These are phyloP conservation scores for Fragum whitleyi DNA, from an alignment of 2,888 invertebrate genomes.

Conservation along the genomic window DNA sequence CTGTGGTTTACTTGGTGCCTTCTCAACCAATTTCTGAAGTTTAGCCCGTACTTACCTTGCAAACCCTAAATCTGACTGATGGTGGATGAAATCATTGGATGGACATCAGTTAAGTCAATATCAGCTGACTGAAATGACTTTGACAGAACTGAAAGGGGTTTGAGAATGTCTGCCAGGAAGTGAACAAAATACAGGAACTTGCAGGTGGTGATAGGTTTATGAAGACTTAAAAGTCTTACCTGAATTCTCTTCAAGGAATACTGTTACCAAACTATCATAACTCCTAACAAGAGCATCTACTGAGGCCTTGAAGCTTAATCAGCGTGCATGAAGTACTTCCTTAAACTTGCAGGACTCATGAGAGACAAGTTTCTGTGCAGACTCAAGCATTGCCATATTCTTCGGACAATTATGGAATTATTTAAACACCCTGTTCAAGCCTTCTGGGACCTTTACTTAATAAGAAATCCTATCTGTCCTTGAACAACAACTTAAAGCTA, in stretches of 20 bases:
- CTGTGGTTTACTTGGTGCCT: conserved; percentile 17
- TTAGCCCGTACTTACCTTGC: not conserved
- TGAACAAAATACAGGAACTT: conserved; percentile 40
- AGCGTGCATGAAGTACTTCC: conserved; percentile 31
- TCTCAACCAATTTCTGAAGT: not conserved
- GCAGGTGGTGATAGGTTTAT: conserved; percentile 41
- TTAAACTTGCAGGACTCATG: not conserved
- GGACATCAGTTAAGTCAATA: not conserved
- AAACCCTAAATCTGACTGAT: not conserved
- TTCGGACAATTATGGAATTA: conserved; percentile 42
- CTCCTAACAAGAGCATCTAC: no score
- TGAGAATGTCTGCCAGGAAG: not conserved
- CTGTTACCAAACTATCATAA: conserved; percentile 24
- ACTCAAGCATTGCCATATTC: conserved; percentile 25
- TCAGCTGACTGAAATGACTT: conserved; percentile 1
- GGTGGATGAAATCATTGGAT: not conserved
- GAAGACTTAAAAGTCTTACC: conserved; percentile 23
- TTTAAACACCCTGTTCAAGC: conserved; percentile 47
- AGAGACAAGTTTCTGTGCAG: no score
- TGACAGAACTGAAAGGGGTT: not conserved
- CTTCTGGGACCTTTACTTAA: conserved; percentile 44
- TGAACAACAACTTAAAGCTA: conserved; percentile 3
- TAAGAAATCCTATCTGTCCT: no score
- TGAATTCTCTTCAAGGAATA: conserved; percentile 34
- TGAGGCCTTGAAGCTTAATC: conserved; percentile 7